Conservation (phyloP, 2,888 invertebrate genomes). For the Drosophila colorata region DNA sequence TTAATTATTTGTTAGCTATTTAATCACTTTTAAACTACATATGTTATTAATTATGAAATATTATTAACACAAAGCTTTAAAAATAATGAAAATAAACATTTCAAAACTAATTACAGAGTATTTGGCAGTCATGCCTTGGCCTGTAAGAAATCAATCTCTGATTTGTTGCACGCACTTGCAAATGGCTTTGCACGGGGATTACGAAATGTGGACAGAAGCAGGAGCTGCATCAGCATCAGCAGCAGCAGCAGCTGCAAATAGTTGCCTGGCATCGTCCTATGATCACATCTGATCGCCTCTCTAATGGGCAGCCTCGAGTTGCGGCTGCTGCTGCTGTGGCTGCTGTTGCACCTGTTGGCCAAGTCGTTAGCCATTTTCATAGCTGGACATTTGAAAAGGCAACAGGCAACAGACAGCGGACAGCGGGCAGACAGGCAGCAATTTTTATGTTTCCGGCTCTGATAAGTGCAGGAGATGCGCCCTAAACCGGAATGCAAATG, state of each 20-base stretch:
- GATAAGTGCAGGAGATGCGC: constrained; percentile 64
- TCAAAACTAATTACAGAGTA: constrained; percentile 3
- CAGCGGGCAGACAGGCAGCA: constrained; percentile 26
- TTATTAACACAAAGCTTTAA: not conserved
- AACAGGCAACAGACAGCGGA: constrained; percentile 6
- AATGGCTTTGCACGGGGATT: constrained; percentile 32
- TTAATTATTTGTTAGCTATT: too few relatives aligned
- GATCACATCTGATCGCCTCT: constrained; percentile 25
- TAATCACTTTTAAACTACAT: too few relatives aligned
- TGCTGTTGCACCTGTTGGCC: constrained; percentile 59
- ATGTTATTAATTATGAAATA: too few relatives aligned
- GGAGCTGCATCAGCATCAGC: not conserved
- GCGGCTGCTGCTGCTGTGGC: constrained; percentile 7
- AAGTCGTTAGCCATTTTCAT: constrained; percentile 55
- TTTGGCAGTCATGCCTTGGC: not conserved
- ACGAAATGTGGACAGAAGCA: constrained; percentile 12
- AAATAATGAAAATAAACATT: too few relatives aligned
- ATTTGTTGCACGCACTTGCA: constrained; percentile 34
- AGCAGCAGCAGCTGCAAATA: constrained; percentile 42
- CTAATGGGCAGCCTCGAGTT: constrained; percentile 21
- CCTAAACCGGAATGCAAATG: constrained; percentile 76
- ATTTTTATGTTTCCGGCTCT: constrained; percentile 79
- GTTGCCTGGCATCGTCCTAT: constrained; percentile 37
- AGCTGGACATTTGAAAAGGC: constrained; percentile 56
- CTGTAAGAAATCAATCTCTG: not conserved